phyloP scores from a whole-genome alignment of 30 jellyfish, hydroid and myxozoan genomes.

The Calvadosia cruxmelitensis region DNA sequence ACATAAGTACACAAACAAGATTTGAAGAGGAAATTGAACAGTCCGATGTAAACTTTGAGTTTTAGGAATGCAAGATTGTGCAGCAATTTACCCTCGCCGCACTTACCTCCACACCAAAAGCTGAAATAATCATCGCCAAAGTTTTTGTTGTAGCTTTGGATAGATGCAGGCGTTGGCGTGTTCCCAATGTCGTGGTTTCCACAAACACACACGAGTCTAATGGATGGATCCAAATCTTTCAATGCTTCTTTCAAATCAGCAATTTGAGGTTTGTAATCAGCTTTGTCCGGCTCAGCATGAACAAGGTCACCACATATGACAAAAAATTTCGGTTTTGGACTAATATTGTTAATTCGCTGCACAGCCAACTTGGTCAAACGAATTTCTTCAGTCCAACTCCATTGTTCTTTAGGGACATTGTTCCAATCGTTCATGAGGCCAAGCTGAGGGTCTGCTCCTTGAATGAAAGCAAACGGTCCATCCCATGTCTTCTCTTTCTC shows the following conservation, averaged over 20 bases:
- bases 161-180: constrained; percentile 50
- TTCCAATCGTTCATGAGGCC: constrained; percentile 87
- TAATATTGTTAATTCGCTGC: constrained; percentile 33
- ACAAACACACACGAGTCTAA: constrained; percentile 70
- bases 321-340: constrained; percentile 75
- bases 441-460: constrained; percentile 87
- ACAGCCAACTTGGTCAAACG: constrained; percentile 55
- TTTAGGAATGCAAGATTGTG: not conserved
- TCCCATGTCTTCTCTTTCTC: not conserved
- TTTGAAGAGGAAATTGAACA: no score
- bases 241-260: constrained; percentile 36
- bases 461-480: constrained; percentile 53
- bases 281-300: constrained; percentile 71
- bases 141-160: constrained; percentile 23
- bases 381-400: constrained; percentile 71
- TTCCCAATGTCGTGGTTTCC: constrained; percentile 95
- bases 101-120: constrained; percentile 67
- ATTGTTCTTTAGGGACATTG: constrained; percentile 38
- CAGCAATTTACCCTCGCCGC: no score
- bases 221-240: constrained; percentile 27
- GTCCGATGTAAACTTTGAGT: not conserved
- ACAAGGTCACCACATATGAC: constrained; percentile 85
- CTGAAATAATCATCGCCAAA: constrained; percentile 82
- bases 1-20: no score
- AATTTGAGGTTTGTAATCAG: constrained; percentile 42